These are phyloP conservation scores for Platycnemis pennipes DNA, from an alignment of 2,888 invertebrate species.

Conservation along the genomic window DNA sequence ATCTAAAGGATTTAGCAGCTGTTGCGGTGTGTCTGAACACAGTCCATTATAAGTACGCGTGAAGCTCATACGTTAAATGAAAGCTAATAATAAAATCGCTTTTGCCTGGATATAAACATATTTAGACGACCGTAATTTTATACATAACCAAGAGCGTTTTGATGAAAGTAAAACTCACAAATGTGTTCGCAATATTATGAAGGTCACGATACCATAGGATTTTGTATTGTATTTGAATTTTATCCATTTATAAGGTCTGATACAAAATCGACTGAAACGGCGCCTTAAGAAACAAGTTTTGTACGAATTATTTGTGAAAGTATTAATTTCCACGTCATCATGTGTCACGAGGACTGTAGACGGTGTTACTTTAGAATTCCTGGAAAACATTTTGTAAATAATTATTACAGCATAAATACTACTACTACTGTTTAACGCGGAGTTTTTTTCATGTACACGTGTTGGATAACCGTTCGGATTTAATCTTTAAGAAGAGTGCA, in stretches of 20 bases:
- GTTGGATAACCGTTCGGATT: neutral
- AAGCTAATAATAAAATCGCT: neutral
- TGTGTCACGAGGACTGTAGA: neutral
- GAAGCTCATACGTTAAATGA: neutral
- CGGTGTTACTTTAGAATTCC: slow-evolving; percentile 23
- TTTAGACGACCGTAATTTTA: slow-evolving; percentile 42
- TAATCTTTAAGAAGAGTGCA: neutral
- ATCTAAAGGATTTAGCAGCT: neutral
- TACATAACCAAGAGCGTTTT: slow-evolving; percentile 29
- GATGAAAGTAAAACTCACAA: slow-evolving; percentile 35
- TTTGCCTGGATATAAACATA: neutral
- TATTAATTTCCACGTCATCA: slow-evolving; percentile 29
- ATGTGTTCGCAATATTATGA: slow-evolving; percentile 43
- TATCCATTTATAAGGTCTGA: slow-evolving; percentile 27
- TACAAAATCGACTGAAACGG: slow-evolving; percentile 40
- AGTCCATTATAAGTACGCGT: neutral
- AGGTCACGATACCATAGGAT: neutral
- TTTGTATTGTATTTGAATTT: slow-evolving; percentile 34
- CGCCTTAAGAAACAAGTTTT: slow-evolving; percentile 48
- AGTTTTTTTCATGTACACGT: neutral
- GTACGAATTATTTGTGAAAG: slow-evolving; percentile 35
- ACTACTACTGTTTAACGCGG: slow-evolving; percentile 17
- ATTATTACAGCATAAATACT: neutral
- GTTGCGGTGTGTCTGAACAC: neutral
- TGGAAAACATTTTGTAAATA: slow-evolving; percentile 54